These are phyloP conservation scores for Nipponacmea schrenckii DNA, from an alignment of 2,888 invertebrate genomes.

Conservation along the genomic window DNA sequence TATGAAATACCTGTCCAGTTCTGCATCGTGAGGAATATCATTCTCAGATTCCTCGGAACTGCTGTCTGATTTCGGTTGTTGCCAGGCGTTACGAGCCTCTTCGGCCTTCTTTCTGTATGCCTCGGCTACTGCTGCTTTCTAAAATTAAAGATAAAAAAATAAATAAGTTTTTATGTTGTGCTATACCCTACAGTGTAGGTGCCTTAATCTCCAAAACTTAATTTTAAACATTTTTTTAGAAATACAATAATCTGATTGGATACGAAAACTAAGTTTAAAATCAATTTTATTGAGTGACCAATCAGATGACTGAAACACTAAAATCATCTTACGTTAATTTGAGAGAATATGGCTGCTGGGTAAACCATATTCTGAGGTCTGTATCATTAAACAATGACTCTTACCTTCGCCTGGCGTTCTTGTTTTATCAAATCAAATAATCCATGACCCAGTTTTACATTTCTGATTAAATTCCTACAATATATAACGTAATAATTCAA, in stretches of 20 bases:
- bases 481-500: constrained; percentile 4
- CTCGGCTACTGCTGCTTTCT: constrained; percentile 46
- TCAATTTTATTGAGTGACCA: too few relatives aligned
- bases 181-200: too few relatives aligned
- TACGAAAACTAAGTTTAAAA: too few relatives aligned
- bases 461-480: constrained; percentile 53
- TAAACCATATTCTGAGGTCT: too few relatives aligned
- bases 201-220: too few relatives aligned
- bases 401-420: constrained; percentile 59
- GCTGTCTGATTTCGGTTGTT: constrained; percentile 54
- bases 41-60: constrained; percentile 46
- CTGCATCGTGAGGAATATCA: constrained; percentile 47
- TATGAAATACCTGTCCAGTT: constrained; percentile 43
- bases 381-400: too few relatives aligned
- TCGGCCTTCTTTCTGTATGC: constrained; percentile 41
- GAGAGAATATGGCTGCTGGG: too few relatives aligned
- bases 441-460: constrained; percentile 63
- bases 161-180: too few relatives aligned
- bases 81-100: constrained; percentile 52
- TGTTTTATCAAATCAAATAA: constrained; percentile 60
- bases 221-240: too few relatives aligned
- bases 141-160: constrained; percentile 9
- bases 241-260: too few relatives aligned
- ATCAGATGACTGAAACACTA: too few relatives aligned
- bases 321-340: too few relatives aligned